Evolutionary conservation across 2,888 invertebrate genomes (phyloP).

Genomic region (Lithophane leautieri): DNA sequence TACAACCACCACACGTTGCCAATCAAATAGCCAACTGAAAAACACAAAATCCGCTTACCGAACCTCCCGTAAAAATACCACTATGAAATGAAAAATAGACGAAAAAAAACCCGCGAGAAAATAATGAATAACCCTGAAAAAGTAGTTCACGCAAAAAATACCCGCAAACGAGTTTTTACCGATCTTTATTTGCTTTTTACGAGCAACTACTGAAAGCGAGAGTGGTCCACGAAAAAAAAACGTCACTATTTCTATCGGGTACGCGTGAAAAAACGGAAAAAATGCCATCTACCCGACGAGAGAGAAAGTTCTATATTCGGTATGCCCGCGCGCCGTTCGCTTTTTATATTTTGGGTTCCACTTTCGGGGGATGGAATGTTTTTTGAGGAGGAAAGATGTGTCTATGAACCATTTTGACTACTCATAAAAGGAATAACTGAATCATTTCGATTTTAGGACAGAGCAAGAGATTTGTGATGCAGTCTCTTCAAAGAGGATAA

Average conservation of each 20-base stretch:
- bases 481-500: constrained; percentile 1
- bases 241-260: constrained; percentile 89
- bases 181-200: constrained; percentile 89
- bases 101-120: constrained; percentile 70
- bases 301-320: constrained; percentile 88
- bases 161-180: constrained; percentile 82
- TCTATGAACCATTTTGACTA: background rate
- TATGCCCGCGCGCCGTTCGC: constrained; percentile 79
- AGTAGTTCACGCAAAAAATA: constrained; percentile 75
- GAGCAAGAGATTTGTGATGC: background rate
- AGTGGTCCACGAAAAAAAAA: constrained; percentile 84
- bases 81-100: constrained; percentile 72
- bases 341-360: constrained; percentile 71
- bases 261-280: constrained; percentile 82
- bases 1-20: constrained; percentile 46
- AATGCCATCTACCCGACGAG: constrained; percentile 78
- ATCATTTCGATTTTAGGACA: constrained; percentile 1
- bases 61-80: constrained; percentile 57
- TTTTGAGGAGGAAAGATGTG: background rate
- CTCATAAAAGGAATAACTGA: background rate
- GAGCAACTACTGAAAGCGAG: constrained; percentile 85
- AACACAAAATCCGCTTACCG: constrained; percentile 44
- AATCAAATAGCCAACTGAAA: constrained; percentile 54
- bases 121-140: constrained; percentile 81
- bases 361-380: background rate